Conservation (phyloP, 2,797 vertebrate species). For the Acanthurus lineatus region DNA sequence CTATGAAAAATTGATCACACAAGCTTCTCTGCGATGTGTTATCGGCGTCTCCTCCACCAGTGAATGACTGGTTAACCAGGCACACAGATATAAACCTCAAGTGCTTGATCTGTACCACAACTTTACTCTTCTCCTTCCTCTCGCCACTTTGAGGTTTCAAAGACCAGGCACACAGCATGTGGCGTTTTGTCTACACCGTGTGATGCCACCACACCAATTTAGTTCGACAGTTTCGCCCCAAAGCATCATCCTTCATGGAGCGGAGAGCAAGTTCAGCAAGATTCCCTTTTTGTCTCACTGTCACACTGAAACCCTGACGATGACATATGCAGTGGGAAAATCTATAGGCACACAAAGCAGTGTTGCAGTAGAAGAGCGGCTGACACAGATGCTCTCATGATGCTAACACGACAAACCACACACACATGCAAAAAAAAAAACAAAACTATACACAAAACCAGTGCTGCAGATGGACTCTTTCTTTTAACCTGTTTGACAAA, state of each 20-base stretch:
- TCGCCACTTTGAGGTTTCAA: constrained; percentile 57
- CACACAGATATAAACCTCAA: constrained; percentile 45
- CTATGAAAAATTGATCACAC: constrained; percentile 71
- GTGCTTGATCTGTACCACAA: constrained; percentile 58
- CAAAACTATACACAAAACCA: constrained; percentile 15
- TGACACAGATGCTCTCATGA: constrained; percentile 16
- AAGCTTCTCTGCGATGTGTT: constrained; percentile 19
- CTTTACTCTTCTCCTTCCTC: constrained; percentile 43
- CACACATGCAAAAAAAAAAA: neutral
- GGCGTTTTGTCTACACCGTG: constrained; percentile 36
- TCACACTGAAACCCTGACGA: constrained; percentile 15
- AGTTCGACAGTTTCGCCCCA: constrained; percentile 31
- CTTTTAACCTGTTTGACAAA: constrained; percentile 39
- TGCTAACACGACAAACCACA: constrained; percentile 11
- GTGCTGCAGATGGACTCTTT: constrained; percentile 35
- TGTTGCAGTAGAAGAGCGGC: neutral
- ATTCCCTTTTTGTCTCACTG: constrained; percentile 23
- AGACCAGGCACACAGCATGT: constrained; percentile 45
- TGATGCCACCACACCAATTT: constrained; percentile 48
- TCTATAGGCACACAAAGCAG: constrained; percentile 11
- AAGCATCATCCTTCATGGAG: constrained; percentile 27
- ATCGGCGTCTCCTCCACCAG: constrained; percentile 40
- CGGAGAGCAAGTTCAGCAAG: constrained; percentile 26
- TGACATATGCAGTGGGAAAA: constrained; percentile 12
- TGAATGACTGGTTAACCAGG: constrained; percentile 50